Base-by-base conservation (phyloP, 2,113 vertebrate genomes). In the Cyphomyrus plagiostoma region DNA sequence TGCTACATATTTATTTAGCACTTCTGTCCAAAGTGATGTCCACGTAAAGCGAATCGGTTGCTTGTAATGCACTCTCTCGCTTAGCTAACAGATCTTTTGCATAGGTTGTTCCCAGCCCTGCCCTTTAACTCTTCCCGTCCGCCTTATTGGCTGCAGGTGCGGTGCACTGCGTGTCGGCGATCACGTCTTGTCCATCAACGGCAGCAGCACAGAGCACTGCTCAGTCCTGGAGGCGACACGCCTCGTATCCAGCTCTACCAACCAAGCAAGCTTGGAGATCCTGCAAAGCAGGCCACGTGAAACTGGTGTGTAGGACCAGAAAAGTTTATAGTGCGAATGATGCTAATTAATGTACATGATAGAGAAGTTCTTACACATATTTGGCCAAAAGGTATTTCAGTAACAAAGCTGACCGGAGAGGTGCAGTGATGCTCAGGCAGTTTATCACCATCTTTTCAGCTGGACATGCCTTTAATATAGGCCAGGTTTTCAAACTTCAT, bases 111-210 rank as follows among this genome's bases (percentile, higher is more conserved):
- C 13, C 35, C 74, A 26, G 21, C 2, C n/a, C 30, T 48, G 6
- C 74, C 17, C 23, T 70, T 58, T 7, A 53, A 23, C 13, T 56
- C n/a, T 87, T 35, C 45, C 49, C 35, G 2, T n/a, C 88, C 46
- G 2, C 83, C 62, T 39, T 39, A n/a, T 52, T 30, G 87, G 89
- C 21, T 39, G 70, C 92, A 99, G 98, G 90, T 99, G 98, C 62
- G 98, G 98, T 0, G 98, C 98, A 0, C 89, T 99, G 93, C 97
- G 96, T 0, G 88, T 96, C 0, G 98, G 98, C 0, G 98, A 99
- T 94, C 96, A 98, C 91, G 96, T 99, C 89, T 95, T 99, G 89
- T 97, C 98, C 88, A 99, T 99, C 10, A 97, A 99, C 3, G 97
- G 98, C 74, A 98, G 97, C 19, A 97, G 97, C 94, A 97, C 97